These are phyloP conservation scores for Melanaphis sacchari DNA, from an alignment of 1,140 invertebrate genomes.

Conservation along the genomic window DNA sequence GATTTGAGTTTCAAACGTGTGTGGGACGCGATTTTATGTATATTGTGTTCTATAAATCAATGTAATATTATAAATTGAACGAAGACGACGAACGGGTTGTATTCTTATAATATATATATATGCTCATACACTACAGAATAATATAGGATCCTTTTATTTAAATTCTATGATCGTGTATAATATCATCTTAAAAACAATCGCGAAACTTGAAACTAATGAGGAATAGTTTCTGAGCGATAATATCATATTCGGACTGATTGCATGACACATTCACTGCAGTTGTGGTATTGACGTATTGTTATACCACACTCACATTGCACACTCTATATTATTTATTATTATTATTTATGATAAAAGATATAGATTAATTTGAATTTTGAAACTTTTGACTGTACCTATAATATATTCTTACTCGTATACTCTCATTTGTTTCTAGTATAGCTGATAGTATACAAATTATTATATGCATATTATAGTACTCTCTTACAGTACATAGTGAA, in stretches of 20 bases:
- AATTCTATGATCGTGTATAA: neutral
- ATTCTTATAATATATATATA: neutral
- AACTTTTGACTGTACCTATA: neutral
- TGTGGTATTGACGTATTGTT: neutral
- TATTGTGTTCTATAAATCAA: neutral
- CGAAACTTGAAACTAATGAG: conserved; percentile 18
- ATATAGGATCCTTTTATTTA: neutral
- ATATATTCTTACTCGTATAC: neutral
- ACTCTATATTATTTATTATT: neutral
- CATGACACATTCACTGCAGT: neutral
- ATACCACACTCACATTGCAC: neutral
- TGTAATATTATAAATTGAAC: conserved; percentile 24
- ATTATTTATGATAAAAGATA: neutral
- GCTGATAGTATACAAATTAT: neutral
- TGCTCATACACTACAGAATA: neutral
- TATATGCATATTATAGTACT: neutral
- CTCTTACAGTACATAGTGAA: neutral
- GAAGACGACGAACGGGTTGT: neutral
- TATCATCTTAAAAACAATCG: neutral
- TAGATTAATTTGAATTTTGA: conserved; percentile 9
- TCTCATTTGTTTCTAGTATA: neutral
- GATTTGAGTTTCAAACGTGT: neutral
- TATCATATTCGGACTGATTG: neutral
- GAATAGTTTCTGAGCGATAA: neutral
- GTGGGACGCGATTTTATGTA: neutral